phyloP scores from a whole-genome alignment of 1,140 invertebrate genomes.

The Adelges cooleyi region DNA sequence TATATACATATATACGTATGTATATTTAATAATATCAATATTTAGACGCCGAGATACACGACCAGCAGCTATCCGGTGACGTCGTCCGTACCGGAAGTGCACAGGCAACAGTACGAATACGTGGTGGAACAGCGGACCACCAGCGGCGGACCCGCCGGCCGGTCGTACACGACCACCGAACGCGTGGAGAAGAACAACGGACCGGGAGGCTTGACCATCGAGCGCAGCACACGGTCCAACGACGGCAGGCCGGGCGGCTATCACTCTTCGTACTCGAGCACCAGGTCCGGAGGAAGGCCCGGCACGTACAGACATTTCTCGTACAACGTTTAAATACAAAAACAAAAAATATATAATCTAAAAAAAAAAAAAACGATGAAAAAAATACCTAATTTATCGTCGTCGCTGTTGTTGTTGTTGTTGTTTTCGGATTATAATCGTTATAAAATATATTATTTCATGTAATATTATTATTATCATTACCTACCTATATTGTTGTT shows the following conservation, averaged over 20 bases:
- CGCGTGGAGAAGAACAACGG: conserved; percentile 49
- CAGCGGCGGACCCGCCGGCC: conserved; percentile 39
- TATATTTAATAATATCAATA: too few relatives aligned
- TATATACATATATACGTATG: too few relatives aligned
- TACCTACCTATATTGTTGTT: too few relatives aligned
- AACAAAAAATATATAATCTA: too few relatives aligned
- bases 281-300: conserved; percentile 60
- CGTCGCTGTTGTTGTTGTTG: too few relatives aligned
- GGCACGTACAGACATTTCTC: conserved; percentile 68
- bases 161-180: conserved; percentile 53
- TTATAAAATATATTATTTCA: too few relatives aligned
- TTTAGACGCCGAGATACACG: conserved; percentile 49
- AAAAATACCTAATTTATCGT: too few relatives aligned
- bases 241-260: conserved; percentile 63
- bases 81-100: conserved; percentile 63
- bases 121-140: conserved; percentile 39
- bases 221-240: conserved; percentile 51
- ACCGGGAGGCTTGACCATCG: conserved; percentile 51
- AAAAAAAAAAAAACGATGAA: too few relatives aligned
- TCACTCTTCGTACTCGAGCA: conserved; percentile 59
- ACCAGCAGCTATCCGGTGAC: conserved; percentile 54
- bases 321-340: conserved; percentile 74
- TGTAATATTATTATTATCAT: too few relatives aligned
- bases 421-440: too few relatives aligned
- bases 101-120: conserved; percentile 22